Base-by-base conservation (phyloP, 2,113 vertebrate genomes). In the Scytalopus superciliaris region DNA sequence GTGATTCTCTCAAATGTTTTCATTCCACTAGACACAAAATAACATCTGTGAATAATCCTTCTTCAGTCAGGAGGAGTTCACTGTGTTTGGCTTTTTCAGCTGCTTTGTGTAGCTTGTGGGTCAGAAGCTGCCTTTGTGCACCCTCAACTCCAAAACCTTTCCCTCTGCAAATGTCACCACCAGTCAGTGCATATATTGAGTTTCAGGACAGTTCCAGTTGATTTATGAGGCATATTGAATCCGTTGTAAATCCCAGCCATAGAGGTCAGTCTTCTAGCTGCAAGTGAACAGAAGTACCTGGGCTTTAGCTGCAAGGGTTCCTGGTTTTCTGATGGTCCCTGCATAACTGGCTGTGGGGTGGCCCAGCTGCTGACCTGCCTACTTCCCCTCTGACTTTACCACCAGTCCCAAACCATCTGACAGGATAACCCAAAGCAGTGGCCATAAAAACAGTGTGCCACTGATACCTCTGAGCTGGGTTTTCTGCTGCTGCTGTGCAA, bases 281-380 rank as follows among this genome's bases (percentile, higher is more conserved):
- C 27, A 76, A 28, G 35, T 5, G 25, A 31, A 2, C 35, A 78
- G 63, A n/a, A 53, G 24, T 5, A 24, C 30, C 6, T 17, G 2
- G 3, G 40, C 14, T 73, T 53, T 83, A 59, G 12, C 62, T 73
- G 28, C 37, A 45, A 30, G 24, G 25, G 28, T 56, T 57, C 28
- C 42, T 64, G 40, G 4, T 3, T 66, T 83, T 56, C 16, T 59
- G 59, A 11, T 0, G 0, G 30, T 55, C 35, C 7, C 30, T 76
- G 52, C 2, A 35, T 5, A 23, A 10, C 30, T 24, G 35, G 45
- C 14, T 52, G 37, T 49, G 40, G 17, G 19, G 42, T 23, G 33
- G 25, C 9, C 28, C 77, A 31, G 33, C 18, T 77, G 42, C 64
- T 63, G 28, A 14, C 44, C 39, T 53, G 7, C 10, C n/a, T 72